These are phyloP conservation scores for Austrofundulus limnaeus DNA, from an alignment of 2,113 vertebrate species.

Conservation along the genomic window DNA sequence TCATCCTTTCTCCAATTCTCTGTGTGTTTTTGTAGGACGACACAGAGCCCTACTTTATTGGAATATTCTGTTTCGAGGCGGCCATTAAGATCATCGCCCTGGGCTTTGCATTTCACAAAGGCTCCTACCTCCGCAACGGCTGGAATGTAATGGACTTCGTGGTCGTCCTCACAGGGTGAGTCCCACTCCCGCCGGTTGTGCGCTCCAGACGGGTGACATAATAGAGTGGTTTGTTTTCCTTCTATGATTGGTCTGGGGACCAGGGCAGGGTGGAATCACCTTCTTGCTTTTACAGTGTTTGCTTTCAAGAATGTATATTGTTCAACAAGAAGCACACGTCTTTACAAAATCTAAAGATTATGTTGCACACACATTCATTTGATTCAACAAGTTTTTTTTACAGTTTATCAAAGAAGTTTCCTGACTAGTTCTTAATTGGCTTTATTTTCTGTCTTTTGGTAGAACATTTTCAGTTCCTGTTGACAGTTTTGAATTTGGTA, in stretches of 20 bases:
- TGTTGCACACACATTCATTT: neutral
- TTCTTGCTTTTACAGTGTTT: constrained; percentile 4
- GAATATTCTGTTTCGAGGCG: constrained; percentile 99
- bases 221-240: constrained; percentile 57
- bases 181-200: constrained; percentile 66
- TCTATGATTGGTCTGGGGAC: constrained; percentile 21
- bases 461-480: neutral
- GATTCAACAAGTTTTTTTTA: too few relatives aligned
- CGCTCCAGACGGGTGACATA: constrained; percentile 77
- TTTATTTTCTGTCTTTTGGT: neutral
- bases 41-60: constrained; percentile 99
- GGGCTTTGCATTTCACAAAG: constrained; percentile 97
- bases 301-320: constrained; percentile 7
- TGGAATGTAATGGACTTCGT: constrained; percentile 99
- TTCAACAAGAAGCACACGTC: constrained; percentile 37
- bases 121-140: constrained; percentile 95
- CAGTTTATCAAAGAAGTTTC: too few relatives aligned
- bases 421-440: too few relatives aligned
- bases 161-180: constrained; percentile 97
- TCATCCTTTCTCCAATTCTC: constrained; percentile 36
- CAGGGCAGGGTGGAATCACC: constrained; percentile 4
- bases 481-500: neutral
- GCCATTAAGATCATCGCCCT: constrained; percentile 98
- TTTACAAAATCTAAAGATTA: neutral
- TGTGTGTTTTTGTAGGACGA: constrained; percentile 85